phyloP scores from a whole-genome alignment of 1,140 invertebrate species.

The Euura saliciscinereae region DNA sequence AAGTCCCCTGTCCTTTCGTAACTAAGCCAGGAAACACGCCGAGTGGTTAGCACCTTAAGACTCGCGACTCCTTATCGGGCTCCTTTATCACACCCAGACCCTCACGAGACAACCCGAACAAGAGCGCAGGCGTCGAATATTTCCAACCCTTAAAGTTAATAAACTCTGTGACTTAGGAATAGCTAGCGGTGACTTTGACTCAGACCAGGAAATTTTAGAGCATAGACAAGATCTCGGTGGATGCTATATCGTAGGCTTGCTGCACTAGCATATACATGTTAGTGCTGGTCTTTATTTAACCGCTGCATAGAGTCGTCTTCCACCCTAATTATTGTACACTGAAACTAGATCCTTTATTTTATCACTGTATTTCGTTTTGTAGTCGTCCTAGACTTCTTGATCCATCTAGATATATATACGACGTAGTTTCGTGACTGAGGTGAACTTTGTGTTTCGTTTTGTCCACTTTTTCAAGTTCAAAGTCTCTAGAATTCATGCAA shows the following conservation, averaged over 20 bases:
- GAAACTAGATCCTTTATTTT: background rate
- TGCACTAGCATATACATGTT: conserved; percentile 38
- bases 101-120: conserved; percentile 23
- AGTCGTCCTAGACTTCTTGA: background rate
- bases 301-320: conserved; percentile 4
- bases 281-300: conserved; percentile 13
- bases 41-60: background rate
- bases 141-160: too few relatives aligned
- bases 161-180: too few relatives aligned
- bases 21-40: background rate
- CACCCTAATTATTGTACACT: background rate
- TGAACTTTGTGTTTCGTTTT: too few relatives aligned
- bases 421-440: too few relatives aligned
- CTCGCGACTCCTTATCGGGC: background rate
- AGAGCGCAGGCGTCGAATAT: too few relatives aligned
- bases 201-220: background rate
- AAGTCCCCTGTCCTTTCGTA: conserved; percentile 39
- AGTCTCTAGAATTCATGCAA: too few relatives aligned
- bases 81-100: background rate
- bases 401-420: background rate
- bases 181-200: too few relatives aligned
- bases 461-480: too few relatives aligned
- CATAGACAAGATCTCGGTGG: conserved; percentile 18
- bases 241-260: conserved; percentile 59
- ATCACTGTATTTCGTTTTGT: background rate